Evolutionary conservation across 2,113 vertebrate species (phyloP).

Genomic region (Paramisgurnus dabryanus): DNA sequence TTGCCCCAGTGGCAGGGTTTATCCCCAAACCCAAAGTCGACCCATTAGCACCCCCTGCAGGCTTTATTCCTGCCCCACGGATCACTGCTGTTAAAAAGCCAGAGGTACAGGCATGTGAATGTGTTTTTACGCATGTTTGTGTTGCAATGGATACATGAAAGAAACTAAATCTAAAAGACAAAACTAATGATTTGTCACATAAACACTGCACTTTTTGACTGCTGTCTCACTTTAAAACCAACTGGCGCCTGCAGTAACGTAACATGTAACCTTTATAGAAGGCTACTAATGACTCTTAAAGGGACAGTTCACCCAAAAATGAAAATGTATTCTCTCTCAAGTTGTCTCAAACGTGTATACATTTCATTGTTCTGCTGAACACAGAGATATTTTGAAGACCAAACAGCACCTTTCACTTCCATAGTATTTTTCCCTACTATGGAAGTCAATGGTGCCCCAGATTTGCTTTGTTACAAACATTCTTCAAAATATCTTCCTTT

Average conservation of each 20-base stretch:
- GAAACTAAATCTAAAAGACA: neutral
- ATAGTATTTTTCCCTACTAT: no score
- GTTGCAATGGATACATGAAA: neutral
- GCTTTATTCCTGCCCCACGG: slow-evolving; percentile 70
- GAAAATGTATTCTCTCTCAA: no score
- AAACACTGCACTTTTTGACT: no score
- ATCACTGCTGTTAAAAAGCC: slow-evolving; percentile 58
- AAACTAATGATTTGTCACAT: slow-evolving; percentile 3
- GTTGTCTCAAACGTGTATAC: no score
- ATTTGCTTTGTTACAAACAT: no score
- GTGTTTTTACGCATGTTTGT: slow-evolving; percentile 49
- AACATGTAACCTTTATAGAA: neutral
- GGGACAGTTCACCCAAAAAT: no score
- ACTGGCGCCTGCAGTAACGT: neutral
- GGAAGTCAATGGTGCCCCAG: no score
- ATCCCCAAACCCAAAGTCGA: slow-evolving; percentile 67
- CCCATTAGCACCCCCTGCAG: slow-evolving; percentile 70
- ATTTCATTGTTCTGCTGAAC: no score
- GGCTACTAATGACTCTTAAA: neutral
- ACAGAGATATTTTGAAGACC: no score
- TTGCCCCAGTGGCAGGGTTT: slow-evolving; percentile 67
- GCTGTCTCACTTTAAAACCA: neutral
- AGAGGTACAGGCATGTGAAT: slow-evolving; percentile 66
- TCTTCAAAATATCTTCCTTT: no score
- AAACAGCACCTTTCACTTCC: no score